A percentile compares a stretch with the other conserved stretches of the same genome.
phyloP scores from a whole-genome alignment of 30 jellyfish, hydroid and myxozoan genomes.

The Aurelia coerulea region DNA sequence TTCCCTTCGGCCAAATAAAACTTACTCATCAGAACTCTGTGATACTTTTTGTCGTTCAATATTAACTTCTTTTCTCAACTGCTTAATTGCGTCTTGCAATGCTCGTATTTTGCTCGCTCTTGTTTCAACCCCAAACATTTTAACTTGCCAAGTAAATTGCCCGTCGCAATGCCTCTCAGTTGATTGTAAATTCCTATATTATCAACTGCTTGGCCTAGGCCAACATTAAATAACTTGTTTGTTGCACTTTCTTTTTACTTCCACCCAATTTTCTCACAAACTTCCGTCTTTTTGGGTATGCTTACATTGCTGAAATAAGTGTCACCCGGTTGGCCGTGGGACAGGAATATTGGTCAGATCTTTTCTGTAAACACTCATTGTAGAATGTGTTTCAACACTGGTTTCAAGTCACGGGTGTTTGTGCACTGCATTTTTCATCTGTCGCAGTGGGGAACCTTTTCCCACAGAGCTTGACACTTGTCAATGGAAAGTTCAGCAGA shows the following conservation, averaged over 20 bases:
- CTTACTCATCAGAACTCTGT: constrained; percentile 47
- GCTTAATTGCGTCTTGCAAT: constrained; percentile 29
- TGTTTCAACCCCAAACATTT: constrained; percentile 43
- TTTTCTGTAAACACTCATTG: too few relatives aligned
- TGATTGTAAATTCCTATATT: background rate
- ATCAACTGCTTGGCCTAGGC: too few relatives aligned
- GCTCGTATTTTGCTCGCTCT: constrained; percentile 26
- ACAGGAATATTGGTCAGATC: too few relatives aligned
- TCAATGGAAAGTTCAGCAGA: too few relatives aligned
- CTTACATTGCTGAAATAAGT: too few relatives aligned
- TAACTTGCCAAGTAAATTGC: background rate
- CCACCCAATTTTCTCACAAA: background rate
- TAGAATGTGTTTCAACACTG: too few relatives aligned
- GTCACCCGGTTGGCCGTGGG: too few relatives aligned
- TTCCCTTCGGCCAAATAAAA: background rate
- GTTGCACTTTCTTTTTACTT: background rate
- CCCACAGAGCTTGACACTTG: too few relatives aligned
- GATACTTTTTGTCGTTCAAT: constrained; percentile 30
- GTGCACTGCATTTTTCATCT: too few relatives aligned
- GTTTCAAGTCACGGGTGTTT: too few relatives aligned
- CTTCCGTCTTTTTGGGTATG: background rate
- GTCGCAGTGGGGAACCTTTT: too few relatives aligned
- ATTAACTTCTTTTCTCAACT: constrained; percentile 35
- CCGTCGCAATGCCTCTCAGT: background rate
- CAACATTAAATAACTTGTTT: background rate